Evolutionary conservation across 2,888 invertebrate species (phyloP).

Genomic region (Watsonalla cultraria): DNA sequence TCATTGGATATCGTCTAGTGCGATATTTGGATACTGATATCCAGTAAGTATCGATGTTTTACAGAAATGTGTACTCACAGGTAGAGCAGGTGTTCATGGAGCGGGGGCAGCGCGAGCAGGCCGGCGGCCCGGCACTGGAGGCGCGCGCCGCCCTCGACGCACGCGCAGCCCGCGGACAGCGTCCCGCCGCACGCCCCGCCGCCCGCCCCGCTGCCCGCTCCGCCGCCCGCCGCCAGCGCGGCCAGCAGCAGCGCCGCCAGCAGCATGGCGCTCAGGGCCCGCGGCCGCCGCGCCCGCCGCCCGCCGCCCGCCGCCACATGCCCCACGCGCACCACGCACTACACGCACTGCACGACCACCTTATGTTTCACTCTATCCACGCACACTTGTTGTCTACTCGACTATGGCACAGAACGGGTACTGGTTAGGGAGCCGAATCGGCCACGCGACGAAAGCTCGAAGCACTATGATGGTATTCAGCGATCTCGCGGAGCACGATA

Average conservation of each 20-base stretch:
- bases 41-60: neutral
- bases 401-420: no score
- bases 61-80: conserved; percentile 38
- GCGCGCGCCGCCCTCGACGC: conserved; percentile 45
- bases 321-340: conserved; percentile 3
- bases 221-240: conserved; percentile 21
- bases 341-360: conserved; percentile 47
- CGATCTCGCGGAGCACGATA: no score
- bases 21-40: no score
- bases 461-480: no score
- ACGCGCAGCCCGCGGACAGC: conserved; percentile 33
- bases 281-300: conserved; percentile 66
- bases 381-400: no score
- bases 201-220: conserved; percentile 14
- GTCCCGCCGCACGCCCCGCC: conserved; percentile 8
- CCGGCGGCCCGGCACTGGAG: conserved; percentile 48
- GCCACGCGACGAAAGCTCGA: no score
- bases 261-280: conserved; percentile 27
- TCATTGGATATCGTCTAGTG: no score
- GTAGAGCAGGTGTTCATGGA: conserved; percentile 38
- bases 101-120: conserved; percentile 48
- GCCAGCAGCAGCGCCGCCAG: conserved; percentile 16
- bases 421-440: no score
- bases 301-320: conserved; percentile 8
- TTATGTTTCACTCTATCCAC: no score